These are phyloP conservation scores for Mercenaria mercenaria DNA, from an alignment of 1,140 invertebrate genomes.

Conservation along the genomic window DNA sequence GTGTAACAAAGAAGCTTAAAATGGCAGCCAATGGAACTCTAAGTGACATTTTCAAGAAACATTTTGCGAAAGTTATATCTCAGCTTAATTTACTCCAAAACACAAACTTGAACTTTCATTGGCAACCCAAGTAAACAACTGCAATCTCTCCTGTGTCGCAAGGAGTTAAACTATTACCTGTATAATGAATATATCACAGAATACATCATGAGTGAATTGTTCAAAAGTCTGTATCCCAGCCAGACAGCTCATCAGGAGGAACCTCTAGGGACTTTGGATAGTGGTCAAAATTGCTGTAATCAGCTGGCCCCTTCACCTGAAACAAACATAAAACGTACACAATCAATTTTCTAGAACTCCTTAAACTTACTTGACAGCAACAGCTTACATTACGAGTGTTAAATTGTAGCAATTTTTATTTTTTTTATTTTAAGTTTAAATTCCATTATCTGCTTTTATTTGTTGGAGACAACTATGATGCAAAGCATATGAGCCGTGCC, in stretches of 20 bases:
- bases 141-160: neutral
- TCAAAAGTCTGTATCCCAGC: slow-evolving; percentile 86
- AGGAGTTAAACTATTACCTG: neutral
- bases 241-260: slow-evolving; percentile 84
- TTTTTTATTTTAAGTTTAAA: too few species aligned
- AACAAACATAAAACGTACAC: slow-evolving; percentile 77
- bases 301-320: slow-evolving; percentile 82
- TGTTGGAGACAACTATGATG: too few species aligned
- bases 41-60: neutral
- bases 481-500: too few species aligned
- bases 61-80: neutral
- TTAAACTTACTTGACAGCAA: too few species aligned
- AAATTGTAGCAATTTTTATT: too few species aligned
- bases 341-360: too few species aligned
- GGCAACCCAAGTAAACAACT: neutral
- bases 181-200: slow-evolving; percentile 24
- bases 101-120: neutral
- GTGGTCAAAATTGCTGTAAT: slow-evolving; percentile 85
- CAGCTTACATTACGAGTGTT: neutral
- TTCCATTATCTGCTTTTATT: too few species aligned
- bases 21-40: neutral
- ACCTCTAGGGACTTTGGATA: slow-evolving; percentile 84
- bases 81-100: neutral
- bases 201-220: slow-evolving; percentile 31
- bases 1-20: too few species aligned